These are phyloP conservation scores for Isurus oxyrinchus DNA, from an alignment of 2,113 vertebrate genomes.

Conservation along the genomic window DNA sequence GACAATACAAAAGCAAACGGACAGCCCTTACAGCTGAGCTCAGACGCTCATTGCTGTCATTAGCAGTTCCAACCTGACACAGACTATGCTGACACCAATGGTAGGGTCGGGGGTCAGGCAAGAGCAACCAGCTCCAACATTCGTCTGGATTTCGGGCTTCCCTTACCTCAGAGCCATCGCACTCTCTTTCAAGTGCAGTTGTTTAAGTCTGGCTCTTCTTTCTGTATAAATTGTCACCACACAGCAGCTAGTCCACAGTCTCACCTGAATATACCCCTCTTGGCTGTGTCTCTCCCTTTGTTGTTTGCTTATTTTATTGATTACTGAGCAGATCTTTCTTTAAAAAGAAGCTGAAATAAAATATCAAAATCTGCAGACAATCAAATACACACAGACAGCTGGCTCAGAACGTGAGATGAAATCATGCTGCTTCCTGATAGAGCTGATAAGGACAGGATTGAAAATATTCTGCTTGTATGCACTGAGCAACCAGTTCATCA, in stretches of 20 bases:
- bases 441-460: conserved; percentile 10
- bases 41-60: neutral
- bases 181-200: conserved; percentile 29
- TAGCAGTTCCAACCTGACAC: conserved; percentile 8
- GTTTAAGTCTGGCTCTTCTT: conserved; percentile 11
- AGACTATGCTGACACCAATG: neutral
- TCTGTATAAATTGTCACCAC: neutral
- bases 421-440: neutral
- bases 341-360: neutral
- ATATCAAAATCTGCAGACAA: neutral
- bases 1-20: neutral
- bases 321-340: neutral
- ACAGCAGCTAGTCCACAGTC: neutral
- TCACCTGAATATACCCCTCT: neutral
- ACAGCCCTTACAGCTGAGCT: conserved; percentile 11
- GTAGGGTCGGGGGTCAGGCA: neutral
- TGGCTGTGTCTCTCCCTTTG: conserved; percentile 13
- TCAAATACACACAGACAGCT: too few relatives aligned
- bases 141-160: neutral
- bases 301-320: neutral
- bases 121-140: neutral
- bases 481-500: conserved; percentile 9
- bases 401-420: neutral
- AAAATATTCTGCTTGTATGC: neutral
- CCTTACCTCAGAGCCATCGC: neutral